Conservation (phyloP, 2,113 vertebrate species). For the Vanacampus margaritifer region DNA sequence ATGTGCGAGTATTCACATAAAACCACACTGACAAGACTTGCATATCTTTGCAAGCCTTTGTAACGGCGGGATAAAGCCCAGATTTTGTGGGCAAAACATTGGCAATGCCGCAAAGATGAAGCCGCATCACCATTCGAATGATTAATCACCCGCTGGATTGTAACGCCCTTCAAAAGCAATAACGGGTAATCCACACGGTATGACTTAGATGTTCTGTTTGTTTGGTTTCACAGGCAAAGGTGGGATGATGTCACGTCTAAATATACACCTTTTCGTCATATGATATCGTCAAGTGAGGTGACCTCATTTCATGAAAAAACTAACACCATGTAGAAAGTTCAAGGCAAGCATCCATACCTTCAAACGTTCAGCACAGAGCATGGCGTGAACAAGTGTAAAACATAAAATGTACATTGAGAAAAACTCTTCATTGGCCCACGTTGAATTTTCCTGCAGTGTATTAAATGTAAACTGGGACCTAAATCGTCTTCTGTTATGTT, state of each 20-base stretch:
- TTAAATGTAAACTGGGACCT: background rate
- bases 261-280: constrained; percentile 55
- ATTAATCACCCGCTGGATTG: constrained; percentile 35
- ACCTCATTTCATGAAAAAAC: constrained; percentile 64
- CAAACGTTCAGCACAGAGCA: constrained; percentile 34
- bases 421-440: background rate
- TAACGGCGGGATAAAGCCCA: constrained; percentile 28
- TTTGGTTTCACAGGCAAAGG: constrained; percentile 40
- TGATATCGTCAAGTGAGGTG: constrained; percentile 55
- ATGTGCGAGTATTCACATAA: constrained; percentile 42
- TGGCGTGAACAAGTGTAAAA: background rate
- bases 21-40: constrained; percentile 21
- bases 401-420: background rate
- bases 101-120: constrained; percentile 22
- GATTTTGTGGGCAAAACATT: constrained; percentile 29
- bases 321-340: constrained; percentile 58
- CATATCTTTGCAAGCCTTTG: constrained; percentile 20
- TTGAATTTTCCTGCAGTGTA: background rate
- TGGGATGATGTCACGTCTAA: constrained; percentile 58
- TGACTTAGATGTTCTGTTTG: constrained; percentile 42
- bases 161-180: constrained; percentile 14
- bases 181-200: constrained; percentile 13
- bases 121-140: constrained; percentile 16
- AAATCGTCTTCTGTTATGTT: background rate
- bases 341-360: constrained; percentile 48